Conservation (phyloP, 2,113 vertebrate species). For the Myocastor coypus region DNA sequence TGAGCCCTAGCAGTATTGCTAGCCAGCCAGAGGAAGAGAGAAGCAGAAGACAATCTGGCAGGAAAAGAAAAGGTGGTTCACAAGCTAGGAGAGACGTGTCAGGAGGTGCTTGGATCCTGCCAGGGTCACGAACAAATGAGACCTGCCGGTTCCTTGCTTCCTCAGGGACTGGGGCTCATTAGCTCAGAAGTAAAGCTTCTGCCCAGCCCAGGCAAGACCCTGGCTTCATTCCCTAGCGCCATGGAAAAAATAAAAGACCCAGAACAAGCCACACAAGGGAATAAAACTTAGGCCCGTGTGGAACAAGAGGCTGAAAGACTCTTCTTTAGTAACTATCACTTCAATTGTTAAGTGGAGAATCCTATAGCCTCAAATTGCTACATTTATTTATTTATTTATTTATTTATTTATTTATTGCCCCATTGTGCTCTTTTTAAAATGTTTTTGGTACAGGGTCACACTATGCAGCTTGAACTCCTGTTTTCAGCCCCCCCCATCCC, state of each 20-base stretch:
- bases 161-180: neutral
- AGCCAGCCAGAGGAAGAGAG: no score
- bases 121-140: neutral
- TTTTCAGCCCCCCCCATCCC: no score
- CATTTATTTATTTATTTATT: no score
- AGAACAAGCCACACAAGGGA: neutral
- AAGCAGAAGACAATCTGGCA: neutral
- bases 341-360: neutral
- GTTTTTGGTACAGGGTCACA: no score
- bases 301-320: neutral
- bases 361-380: neutral
- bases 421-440: no score
- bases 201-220: neutral
- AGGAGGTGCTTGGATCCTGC: neutral
- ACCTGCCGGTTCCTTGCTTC: neutral
- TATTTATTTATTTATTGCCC: no score
- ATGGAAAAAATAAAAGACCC: neutral
- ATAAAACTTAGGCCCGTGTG: neutral
- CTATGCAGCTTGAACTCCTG: no score
- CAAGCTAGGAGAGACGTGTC: neutral
- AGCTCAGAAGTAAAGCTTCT: neutral
- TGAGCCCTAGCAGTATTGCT: neutral
- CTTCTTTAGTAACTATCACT: slow-evolving; percentile 22
- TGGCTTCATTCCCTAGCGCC: neutral
- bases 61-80: neutral